Evolutionary conservation across 2,797 vertebrate species (phyloP).

Genomic region (Catamblyrhynchus diadema): DNA sequence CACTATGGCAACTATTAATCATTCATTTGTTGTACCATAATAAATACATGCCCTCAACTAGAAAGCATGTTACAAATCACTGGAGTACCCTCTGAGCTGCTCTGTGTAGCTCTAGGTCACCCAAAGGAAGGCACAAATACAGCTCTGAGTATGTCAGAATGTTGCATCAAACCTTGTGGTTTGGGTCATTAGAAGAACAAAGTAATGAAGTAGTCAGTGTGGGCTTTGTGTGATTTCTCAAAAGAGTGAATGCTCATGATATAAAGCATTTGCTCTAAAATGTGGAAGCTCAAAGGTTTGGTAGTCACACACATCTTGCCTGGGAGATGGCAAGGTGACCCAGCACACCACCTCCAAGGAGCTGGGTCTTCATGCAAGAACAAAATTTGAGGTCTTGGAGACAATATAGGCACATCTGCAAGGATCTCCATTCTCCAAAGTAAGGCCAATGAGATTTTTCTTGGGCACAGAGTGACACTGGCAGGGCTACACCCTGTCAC

Average conservation of each 20-base stretch:
- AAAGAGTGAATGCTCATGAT: not conserved
- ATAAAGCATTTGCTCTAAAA: not conserved
- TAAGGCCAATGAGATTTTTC: not conserved
- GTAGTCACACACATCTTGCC: not conserved
- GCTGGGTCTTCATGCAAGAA: not conserved
- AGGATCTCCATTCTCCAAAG: not conserved
- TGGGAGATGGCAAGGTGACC: not conserved
- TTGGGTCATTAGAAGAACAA: not conserved
- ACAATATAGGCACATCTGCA: not conserved
- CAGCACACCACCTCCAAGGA: not conserved
- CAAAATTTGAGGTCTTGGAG: not conserved
- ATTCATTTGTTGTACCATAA: conserved; percentile 44
- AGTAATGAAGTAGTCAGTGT: not conserved
- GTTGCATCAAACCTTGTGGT: not conserved
- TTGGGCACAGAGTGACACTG: not conserved
- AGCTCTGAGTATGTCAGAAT: not conserved
- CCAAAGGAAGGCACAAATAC: conserved; percentile 7
- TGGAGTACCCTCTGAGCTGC: conserved; percentile 18
- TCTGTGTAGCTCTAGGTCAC: not conserved
- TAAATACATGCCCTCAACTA: conserved; percentile 54
- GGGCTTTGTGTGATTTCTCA: not conserved
- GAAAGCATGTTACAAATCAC: conserved; percentile 45
- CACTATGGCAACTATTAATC: conserved; percentile 65
- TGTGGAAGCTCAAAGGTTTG: not conserved
- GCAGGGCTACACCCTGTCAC: not conserved